Percentiles rank a stretch among this genome's conserved stretches.
Evolutionary conservation across 2,888 invertebrate species (phyloP).

Genomic region (Chirona hameri): DNA sequence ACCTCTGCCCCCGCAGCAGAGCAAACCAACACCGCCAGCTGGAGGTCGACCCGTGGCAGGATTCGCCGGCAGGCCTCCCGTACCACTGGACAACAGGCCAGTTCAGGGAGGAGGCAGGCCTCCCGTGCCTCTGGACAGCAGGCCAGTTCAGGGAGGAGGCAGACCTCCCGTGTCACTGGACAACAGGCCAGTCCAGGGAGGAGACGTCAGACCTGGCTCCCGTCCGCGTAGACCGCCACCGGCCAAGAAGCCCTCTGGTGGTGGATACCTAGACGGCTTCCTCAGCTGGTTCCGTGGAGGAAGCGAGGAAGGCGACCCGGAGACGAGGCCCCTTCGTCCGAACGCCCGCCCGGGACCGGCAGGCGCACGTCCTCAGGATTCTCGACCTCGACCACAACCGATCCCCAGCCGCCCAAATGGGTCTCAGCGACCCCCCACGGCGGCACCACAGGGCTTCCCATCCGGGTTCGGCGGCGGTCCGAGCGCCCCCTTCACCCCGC

Average conservation of each 20-base stretch:
- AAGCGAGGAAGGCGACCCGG: not conserved
- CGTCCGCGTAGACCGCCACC: not conserved
- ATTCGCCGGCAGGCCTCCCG: not conserved
- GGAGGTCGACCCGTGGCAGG: not conserved
- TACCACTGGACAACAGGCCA: too few relatives aligned
- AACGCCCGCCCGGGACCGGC: not conserved
- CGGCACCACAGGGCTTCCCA: not conserved
- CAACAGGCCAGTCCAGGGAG: not conserved
- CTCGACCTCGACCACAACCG: not conserved
- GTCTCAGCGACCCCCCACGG: not conserved
- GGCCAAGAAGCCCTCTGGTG: not conserved
- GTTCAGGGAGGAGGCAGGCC: too few relatives aligned
- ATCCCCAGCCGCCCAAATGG: not conserved
- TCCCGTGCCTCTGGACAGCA: not conserved
- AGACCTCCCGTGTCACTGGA: not conserved
- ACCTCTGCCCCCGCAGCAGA: not conserved
- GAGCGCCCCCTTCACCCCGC: not conserved
- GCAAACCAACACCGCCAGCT: not conserved
- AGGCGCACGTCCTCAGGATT: not conserved
- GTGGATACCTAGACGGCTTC: not conserved
- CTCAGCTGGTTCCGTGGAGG: slow-evolving; percentile 7
- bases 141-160: not conserved
- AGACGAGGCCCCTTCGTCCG: not conserved
- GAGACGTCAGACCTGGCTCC: not conserved
- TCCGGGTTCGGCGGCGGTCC: not conserved